phyloP scores from a whole-genome alignment of 2,113 vertebrate species.

The Cyprinodon tularosa region DNA sequence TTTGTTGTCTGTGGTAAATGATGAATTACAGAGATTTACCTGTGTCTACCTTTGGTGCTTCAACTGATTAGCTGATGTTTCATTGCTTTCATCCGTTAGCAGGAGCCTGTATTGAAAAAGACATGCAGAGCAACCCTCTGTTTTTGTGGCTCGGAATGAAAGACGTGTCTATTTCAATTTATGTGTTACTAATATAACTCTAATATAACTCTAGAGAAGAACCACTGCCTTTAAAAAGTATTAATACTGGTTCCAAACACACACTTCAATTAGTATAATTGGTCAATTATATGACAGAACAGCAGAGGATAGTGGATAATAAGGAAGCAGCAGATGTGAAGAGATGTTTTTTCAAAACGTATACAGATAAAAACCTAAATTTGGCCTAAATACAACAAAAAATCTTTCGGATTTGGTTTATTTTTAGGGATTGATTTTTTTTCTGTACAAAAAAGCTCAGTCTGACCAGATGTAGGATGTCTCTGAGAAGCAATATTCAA shows the following conservation, averaged over 20 bases:
- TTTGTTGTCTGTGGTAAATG: constrained; percentile 16
- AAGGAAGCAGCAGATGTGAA: neutral
- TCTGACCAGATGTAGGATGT: neutral
- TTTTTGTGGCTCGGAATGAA: constrained; percentile 38
- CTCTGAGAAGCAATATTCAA: neutral
- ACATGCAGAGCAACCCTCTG: constrained; percentile 7
- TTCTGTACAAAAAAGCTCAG: neutral
- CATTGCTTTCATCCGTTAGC: constrained; percentile 25
- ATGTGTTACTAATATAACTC: constrained; percentile 19
- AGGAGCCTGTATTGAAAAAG: constrained; percentile 11
- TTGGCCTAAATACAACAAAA: neutral
- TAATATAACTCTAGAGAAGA: constrained; percentile 20
- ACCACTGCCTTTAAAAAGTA: constrained; percentile 17
- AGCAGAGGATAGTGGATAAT: neutral
- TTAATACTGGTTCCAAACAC: too few relatives aligned
- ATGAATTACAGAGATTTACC: constrained; percentile 24
- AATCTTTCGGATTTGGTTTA: neutral
- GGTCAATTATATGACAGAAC: neutral
- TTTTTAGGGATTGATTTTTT: too few relatives aligned
- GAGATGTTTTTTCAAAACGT: too few relatives aligned
- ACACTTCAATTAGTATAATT: too few relatives aligned
- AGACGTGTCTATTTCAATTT: constrained; percentile 35
- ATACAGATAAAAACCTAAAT: neutral
- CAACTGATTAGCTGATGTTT: constrained; percentile 15
- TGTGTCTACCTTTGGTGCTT: constrained; percentile 22